A percentile compares a stretch with the other conserved stretches of the same genome.
Evolutionary conservation across 2,113 vertebrate species (phyloP).

Genomic region (Ascaphus truei): DNA sequence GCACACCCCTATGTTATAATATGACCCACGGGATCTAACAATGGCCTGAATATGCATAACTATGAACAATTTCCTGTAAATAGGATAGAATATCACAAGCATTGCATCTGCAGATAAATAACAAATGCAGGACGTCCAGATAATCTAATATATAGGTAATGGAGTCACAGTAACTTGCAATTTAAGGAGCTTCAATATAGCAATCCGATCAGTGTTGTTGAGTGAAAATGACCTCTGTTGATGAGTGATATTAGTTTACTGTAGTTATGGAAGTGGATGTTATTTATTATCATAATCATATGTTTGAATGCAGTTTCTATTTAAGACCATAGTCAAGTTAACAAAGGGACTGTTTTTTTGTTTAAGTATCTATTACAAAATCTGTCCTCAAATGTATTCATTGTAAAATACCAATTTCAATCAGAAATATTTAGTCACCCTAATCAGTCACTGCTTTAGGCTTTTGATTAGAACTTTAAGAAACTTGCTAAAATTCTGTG

Average conservation of each 20-base stretch:
- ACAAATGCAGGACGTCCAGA: neutral
- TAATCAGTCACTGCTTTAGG: too few relatives aligned
- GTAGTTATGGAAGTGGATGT: slow-evolving; percentile 5
- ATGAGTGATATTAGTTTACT: slow-evolving; percentile 17
- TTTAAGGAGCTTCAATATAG: slow-evolving; percentile 2
- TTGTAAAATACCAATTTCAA: too few relatives aligned
- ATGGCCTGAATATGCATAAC: slow-evolving; percentile 3
- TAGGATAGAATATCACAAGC: neutral
- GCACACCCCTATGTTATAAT: slow-evolving; percentile 12
- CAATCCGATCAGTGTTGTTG: slow-evolving; percentile 1
- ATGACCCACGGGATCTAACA: slow-evolving; percentile 2
- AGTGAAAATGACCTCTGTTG: neutral
- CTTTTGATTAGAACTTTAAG: too few relatives aligned
- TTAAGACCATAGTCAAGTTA: neutral
- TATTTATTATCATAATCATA: slow-evolving; percentile 30
- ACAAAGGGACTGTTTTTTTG: neutral
- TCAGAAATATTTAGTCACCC: too few relatives aligned
- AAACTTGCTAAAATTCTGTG: too few relatives aligned
- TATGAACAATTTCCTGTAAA: slow-evolving; percentile 11
- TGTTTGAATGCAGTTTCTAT: neutral
- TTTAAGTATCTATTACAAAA: neutral
- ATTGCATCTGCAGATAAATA: neutral
- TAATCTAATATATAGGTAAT: neutral
- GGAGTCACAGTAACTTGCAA: slow-evolving; percentile 10
- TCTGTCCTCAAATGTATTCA: neutral